Evolutionary conservation across 2,888 invertebrate species (phyloP), one percentile per base, ranked within the genome.

Genomic region (Caenorhabditis parvicauda): DNA sequence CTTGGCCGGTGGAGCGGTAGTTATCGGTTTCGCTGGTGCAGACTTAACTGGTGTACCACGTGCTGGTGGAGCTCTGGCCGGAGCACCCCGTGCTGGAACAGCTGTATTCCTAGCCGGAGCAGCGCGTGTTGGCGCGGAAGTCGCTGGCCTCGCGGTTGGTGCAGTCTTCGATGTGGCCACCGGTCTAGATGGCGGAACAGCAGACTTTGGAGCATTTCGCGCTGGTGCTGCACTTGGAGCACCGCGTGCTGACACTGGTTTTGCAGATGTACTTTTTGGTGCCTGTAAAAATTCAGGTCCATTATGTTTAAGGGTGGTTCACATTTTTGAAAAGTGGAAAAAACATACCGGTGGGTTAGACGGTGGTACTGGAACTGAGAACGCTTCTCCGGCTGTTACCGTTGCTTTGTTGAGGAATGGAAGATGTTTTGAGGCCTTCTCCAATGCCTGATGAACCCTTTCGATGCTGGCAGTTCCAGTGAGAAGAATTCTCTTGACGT

Each of bases 361-460:
- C 7, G 14, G 14, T n/a, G 7, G 12, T 28, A 28, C 29, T 7
- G 28, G 54, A 21, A 56, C 39, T 24, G 55, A 45, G 22, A 61
- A 32, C 0, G 56, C 61, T n/a, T 56, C 54, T 17, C 48, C 52
- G 1, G 59, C 51, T 12, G 37, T 61, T 7, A 61, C 60, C 21
- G 21, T 22, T n/a, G 59, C 21, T 0, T 47, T 41, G 21, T 63
- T 59, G 43, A 66, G 41, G 51, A 66, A 63, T 35, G 66, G 66
- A 21, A 66, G 57, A 14, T 52, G 12, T 14, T 52, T 50, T 9
- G 59, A 47, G 1, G 57, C 63, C 9, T 50, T 56, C 3, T 63
- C 63, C n/a, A 66, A 47, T 0, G 66, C 46, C 21, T 63, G 59
- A 35, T 63, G 63, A 14, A 66, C 60, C 0, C 66, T 48, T 7